Percentiles rank a stretch among this genome's conserved stretches.
These are phyloP conservation scores for Strix aluco DNA, from an alignment of 2,113 vertebrate genomes.

Conservation along the genomic window DNA sequence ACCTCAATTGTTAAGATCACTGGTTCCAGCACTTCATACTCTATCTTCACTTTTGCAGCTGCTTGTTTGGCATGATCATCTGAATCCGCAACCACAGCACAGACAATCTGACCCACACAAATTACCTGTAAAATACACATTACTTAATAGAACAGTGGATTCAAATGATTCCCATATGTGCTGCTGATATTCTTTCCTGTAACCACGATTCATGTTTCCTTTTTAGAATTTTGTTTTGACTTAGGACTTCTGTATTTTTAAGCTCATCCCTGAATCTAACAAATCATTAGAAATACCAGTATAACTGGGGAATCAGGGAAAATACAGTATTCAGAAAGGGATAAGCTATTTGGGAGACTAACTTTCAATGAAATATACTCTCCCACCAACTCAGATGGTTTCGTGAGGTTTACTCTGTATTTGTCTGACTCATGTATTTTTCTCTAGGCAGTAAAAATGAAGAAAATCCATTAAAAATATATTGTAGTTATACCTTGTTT, in stretches of 20 bases:
- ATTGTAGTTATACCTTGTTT: conserved; percentile 50
- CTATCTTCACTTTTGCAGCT: conserved; percentile 70
- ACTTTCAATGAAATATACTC: not conserved
- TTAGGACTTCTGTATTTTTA: not conserved
- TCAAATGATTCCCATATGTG: not conserved
- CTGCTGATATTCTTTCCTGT: not conserved
- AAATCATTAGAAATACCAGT: not conserved
- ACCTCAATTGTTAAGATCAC: conserved; percentile 75
- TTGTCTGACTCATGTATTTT: not conserved
- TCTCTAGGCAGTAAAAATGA: not conserved
- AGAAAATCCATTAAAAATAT: not conserved
- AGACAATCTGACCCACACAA: conserved; percentile 77
- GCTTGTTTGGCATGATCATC: conserved; percentile 68
- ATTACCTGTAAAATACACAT: conserved; percentile 64
- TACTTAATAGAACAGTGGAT: not conserved
- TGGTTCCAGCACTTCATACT: conserved; percentile 72
- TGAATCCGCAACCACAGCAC: conserved; percentile 75
- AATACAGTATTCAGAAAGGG: not conserved
- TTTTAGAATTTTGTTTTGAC: not conserved
- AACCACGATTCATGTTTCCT: not conserved
- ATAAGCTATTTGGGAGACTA: not conserved
- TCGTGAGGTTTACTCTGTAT: not conserved
- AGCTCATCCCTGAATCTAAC: not conserved
- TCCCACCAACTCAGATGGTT: not conserved
- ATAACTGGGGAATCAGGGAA: not conserved